Percentiles rank a stretch among this genome's conserved stretches.
These are phyloP conservation scores for Sarcophaga carnaria DNA, from an alignment of 2,888 invertebrate species.

Conservation along the genomic window DNA sequence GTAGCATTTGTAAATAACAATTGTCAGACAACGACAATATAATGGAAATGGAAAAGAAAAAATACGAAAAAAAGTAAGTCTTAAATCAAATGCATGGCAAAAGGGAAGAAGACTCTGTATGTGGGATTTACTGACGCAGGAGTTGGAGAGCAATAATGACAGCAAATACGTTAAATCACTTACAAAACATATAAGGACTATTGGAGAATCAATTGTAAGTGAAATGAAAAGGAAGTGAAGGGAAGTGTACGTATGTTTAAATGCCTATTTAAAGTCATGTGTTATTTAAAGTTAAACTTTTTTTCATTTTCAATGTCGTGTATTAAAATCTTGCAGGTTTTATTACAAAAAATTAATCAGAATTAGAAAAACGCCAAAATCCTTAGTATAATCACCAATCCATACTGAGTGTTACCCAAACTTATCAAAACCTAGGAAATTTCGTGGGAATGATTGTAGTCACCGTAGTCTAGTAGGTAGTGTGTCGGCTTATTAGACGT, in stretches of 20 bases:
- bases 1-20: constrained; percentile 62
- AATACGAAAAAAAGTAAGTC: background rate
- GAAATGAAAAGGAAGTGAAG: constrained; percentile 16
- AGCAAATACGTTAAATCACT: constrained; percentile 65
- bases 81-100: too few species aligned
- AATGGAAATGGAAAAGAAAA: constrained; percentile 39
- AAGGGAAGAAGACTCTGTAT: background rate
- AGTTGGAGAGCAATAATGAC: constrained; percentile 44
- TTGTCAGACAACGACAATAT: constrained; percentile 53
- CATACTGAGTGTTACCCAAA: too few species aligned
- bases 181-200: constrained; percentile 49
- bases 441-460: too few species aligned
- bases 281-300: constrained; percentile 34
- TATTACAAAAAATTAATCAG: too few species aligned
- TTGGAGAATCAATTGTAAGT: background rate
- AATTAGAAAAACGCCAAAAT: too few species aligned
- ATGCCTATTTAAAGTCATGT: constrained; percentile 22
- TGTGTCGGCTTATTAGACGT: too few species aligned
- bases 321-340: background rate
- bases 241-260: background rate
- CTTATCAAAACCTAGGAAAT: too few species aligned
- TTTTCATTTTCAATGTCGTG: constrained; percentile 38
- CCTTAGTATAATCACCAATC: too few species aligned
- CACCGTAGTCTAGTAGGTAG: too few species aligned
- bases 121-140: background rate